Conservation (phyloP, 2,797 vertebrate genomes). For the Sebastes flavidus region DNA sequence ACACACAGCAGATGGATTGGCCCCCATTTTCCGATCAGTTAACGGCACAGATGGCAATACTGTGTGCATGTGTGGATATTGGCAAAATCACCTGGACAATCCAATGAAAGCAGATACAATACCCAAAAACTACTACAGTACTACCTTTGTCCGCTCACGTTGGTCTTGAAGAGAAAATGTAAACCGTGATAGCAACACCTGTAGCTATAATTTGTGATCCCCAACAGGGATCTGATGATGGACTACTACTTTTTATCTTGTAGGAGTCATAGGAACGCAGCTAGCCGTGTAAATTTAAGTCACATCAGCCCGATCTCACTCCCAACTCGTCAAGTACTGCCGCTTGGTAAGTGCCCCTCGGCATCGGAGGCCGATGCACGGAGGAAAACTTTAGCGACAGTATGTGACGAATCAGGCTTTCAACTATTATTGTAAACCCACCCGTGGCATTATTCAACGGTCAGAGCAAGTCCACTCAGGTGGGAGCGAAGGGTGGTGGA, state of each 20-base stretch:
- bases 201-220: neutral
- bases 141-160: neutral
- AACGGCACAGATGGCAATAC: neutral
- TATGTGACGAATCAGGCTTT: too few relatives aligned
- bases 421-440: too few relatives aligned
- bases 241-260: neutral
- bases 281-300: too few relatives aligned
- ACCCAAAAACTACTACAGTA: neutral
- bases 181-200: neutral
- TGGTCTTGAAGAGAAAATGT: neutral
- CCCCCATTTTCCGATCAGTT: conserved; percentile 18
- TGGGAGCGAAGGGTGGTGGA: too few relatives aligned
- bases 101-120: neutral
- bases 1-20: neutral
- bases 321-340: too few relatives aligned
- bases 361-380: too few relatives aligned
- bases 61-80: neutral
- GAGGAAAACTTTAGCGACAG: too few relatives aligned
- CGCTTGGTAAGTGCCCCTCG: too few relatives aligned
- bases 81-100: neutral
- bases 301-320: too few relatives aligned
- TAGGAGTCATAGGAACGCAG: neutral
- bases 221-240: neutral
- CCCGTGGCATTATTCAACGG: too few relatives aligned
- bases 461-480: too few relatives aligned